phyloP scores from a whole-genome alignment of 2,888 invertebrate genomes.

The Eremobia ochroleuca region DNA sequence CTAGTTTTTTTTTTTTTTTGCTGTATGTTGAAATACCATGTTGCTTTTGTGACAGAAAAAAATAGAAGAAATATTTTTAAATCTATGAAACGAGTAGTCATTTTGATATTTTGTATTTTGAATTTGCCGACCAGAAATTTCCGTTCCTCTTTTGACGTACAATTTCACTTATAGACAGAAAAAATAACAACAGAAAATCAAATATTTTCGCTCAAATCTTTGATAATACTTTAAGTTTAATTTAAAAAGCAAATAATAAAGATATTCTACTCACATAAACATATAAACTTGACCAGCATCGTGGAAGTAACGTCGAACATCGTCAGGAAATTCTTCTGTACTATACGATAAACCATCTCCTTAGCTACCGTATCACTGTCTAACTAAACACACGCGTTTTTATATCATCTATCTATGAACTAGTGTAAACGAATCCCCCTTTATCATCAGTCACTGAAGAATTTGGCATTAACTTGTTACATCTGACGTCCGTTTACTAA shows the following conservation, averaged over 20 bases:
- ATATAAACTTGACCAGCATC: constrained; percentile 80
- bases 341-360: constrained; percentile 78
- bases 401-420: constrained; percentile 72
- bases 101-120: constrained; percentile 21
- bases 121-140: constrained; percentile 18
- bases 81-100: not conserved
- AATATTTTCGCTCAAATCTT: not conserved
- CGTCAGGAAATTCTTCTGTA: constrained; percentile 76
- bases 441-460: constrained; percentile 69
- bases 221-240: not conserved
- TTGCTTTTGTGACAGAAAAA: not conserved
- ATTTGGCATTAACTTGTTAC: constrained; percentile 75
- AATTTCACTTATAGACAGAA: constrained; percentile 5
- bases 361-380: constrained; percentile 77
- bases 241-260: constrained; percentile 30
- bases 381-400: constrained; percentile 69
- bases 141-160: not conserved
- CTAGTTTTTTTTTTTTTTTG: no score
- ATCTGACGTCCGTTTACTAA: constrained; percentile 77
- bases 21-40: constrained; percentile 22
- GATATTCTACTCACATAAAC: constrained; percentile 84
- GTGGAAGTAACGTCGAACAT: constrained; percentile 75
- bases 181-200: constrained; percentile 46
- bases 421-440: constrained; percentile 57
- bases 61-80: not conserved